Evolutionary conservation across 2,888 invertebrate species (phyloP).

Genomic region (Bembecia ichneumoniformis): DNA sequence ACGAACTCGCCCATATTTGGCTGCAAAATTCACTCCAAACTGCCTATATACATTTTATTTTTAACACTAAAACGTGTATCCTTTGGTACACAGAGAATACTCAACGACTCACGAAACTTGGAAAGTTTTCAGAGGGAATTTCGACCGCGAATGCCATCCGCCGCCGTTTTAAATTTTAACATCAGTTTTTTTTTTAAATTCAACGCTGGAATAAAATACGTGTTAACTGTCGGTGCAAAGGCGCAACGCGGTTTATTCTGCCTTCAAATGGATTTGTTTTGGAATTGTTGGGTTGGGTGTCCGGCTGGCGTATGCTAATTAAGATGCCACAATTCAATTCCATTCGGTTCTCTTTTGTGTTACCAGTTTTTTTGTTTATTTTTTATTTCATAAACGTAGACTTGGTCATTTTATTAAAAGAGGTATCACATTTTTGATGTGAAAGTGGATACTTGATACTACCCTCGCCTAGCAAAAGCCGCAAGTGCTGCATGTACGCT

Average conservation of each 20-base stretch:
- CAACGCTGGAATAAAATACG: background rate
- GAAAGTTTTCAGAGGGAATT: slow-evolving; percentile 24
- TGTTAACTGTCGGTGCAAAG: background rate
- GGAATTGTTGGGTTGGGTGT: background rate
- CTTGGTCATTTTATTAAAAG: too few species aligned
- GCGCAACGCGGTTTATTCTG: background rate
- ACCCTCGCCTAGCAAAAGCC: too few species aligned
- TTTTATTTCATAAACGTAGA: too few species aligned
- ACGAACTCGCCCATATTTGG: slow-evolving; percentile 28
- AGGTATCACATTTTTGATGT: too few species aligned
- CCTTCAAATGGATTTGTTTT: background rate
- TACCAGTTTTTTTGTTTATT: too few species aligned
- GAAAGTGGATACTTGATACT: too few species aligned
- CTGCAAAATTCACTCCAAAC: slow-evolving; percentile 38
- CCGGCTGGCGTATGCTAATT: background rate
- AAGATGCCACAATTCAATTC: background rate
- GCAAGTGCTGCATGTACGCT: too few species aligned
- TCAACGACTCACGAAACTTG: slow-evolving; percentile 17
- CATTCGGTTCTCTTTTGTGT: too few species aligned
- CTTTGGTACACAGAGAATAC: slow-evolving; percentile 13
- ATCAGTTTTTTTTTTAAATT: background rate
- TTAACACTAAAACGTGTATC: slow-evolving; percentile 19
- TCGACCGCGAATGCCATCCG: slow-evolving; percentile 22
- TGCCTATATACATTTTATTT: slow-evolving; percentile 43
- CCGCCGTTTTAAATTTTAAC: background rate